Evolutionary conservation across 2,888 invertebrate species (phyloP).

Genomic region (Neoitamus cyanurus): DNA sequence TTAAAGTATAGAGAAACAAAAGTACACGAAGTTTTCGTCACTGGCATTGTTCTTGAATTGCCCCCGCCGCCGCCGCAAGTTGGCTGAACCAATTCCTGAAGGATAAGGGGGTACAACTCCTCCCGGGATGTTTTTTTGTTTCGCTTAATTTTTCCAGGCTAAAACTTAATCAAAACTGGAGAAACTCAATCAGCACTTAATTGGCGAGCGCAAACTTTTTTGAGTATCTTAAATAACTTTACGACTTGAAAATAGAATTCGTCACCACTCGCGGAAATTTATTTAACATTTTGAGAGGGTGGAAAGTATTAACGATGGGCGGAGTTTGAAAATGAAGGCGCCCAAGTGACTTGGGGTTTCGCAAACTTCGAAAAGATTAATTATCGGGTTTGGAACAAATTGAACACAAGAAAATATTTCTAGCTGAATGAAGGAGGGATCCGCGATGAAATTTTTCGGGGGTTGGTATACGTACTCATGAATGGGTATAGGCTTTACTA

Average conservation of each 20-base stretch:
- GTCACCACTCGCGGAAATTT: background rate
- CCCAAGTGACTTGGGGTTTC: background rate
- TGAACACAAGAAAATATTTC: background rate
- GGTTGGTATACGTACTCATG: constrained; percentile 7
- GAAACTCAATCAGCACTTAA: constrained; percentile 6
- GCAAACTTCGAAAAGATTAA: background rate
- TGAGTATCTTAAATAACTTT: constrained; percentile 2
- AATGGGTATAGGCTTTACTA: background rate
- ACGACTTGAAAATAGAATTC: background rate
- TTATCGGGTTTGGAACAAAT: background rate
- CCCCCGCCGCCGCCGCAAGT: background rate
- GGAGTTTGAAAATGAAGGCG: background rate
- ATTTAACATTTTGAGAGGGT: background rate
- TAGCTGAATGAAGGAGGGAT: background rate
- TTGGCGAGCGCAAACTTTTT: constrained; percentile 8
- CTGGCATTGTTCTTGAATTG: background rate
- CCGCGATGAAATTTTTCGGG: background rate
- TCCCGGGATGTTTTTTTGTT: background rate
- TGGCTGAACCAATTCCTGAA: background rate
- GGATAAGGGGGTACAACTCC: background rate
- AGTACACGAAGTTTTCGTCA: background rate
- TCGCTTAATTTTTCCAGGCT: background rate
- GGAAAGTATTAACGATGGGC: background rate
- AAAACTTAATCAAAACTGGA: background rate
- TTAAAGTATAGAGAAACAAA: background rate